Evolutionary conservation across 2,888 invertebrate species (phyloP).

Genomic region (Tetrapedia diversipes): DNA sequence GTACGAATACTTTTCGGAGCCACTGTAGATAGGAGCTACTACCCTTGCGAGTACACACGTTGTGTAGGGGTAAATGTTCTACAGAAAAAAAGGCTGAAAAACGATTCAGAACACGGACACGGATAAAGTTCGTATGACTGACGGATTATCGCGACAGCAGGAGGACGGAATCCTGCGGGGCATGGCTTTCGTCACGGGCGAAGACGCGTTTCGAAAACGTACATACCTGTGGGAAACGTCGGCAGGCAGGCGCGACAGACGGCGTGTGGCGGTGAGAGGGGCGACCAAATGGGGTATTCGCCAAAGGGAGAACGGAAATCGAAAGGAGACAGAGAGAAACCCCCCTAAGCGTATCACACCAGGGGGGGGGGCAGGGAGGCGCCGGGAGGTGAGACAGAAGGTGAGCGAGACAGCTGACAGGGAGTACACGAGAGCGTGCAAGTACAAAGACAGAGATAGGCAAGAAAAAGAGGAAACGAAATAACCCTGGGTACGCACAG

Average conservation of each 20-base stretch:
- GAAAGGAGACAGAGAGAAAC: conserved; percentile 27
- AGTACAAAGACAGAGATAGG: conserved; percentile 9
- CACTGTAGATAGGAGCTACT: too few species aligned
- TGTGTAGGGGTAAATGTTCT: too few species aligned
- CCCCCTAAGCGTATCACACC: conserved; percentile 17
- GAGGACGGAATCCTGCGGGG: not conserved
- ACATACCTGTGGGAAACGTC: conserved; percentile 29
- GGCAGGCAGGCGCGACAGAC: not conserved
- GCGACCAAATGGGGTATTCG: not conserved
- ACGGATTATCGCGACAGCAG: not conserved
- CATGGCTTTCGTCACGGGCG: conserved; percentile 2
- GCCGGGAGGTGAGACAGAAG: not conserved
- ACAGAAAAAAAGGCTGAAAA: too few species aligned
- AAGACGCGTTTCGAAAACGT: conserved; percentile 35
- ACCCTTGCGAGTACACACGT: too few species aligned
- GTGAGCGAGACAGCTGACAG: not conserved
- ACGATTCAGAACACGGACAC: not conserved
- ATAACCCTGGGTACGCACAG: not conserved
- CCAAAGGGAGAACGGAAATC: conserved; percentile 13
- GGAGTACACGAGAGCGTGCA: not conserved
- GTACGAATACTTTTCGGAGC: too few species aligned
- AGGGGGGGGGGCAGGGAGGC: not conserved
- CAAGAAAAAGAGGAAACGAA: not conserved
- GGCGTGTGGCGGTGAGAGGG: not conserved
- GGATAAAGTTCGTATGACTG: not conserved